Percentiles rank a stretch among this genome's conserved stretches.
Conservation (phyloP, 2,888 invertebrate species). For the Ochropleura leucogaster region DNA sequence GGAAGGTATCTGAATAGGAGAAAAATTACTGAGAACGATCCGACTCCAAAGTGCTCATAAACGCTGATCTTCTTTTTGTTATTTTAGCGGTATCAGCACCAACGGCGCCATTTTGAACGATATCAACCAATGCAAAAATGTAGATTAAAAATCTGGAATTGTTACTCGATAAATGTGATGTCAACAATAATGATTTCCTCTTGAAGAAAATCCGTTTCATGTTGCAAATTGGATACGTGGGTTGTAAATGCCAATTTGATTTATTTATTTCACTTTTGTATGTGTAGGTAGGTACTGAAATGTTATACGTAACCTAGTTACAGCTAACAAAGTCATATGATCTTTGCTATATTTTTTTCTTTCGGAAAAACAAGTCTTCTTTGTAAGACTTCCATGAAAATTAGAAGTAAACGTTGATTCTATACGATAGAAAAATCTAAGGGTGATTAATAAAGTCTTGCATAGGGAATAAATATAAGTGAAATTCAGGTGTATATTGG, state of each 20-base stretch:
- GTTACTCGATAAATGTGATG: constrained; percentile 42
- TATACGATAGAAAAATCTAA: not conserved
- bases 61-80: constrained; percentile 57
- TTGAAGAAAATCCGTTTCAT: constrained; percentile 30
- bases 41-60: constrained; percentile 60
- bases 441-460: too few species aligned
- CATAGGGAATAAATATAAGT: too few species aligned
- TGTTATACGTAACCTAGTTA: constrained; percentile 13
- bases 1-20: constrained; percentile 59
- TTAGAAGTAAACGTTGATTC: not conserved
- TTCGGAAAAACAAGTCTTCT: not conserved
- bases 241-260: constrained; percentile 51
- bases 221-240: constrained; percentile 48
- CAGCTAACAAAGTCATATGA: not conserved
- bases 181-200: constrained; percentile 46
- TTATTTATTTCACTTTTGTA: constrained; percentile 40
- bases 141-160: constrained; percentile 45
- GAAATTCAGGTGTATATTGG: too few species aligned
- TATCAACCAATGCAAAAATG: constrained; percentile 46
- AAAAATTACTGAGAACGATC: constrained; percentile 58
- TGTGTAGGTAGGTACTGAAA: constrained; percentile 12
- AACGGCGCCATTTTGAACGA: constrained; percentile 34
- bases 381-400: not conserved
- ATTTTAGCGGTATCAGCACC: constrained; percentile 58
- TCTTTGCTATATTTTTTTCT: not conserved